Percentiles rank a stretch among this genome's conserved stretches.
These are phyloP conservation scores for Cheilosia pagana DNA, from an alignment of 2,888 invertebrate species.

Conservation along the genomic window DNA sequence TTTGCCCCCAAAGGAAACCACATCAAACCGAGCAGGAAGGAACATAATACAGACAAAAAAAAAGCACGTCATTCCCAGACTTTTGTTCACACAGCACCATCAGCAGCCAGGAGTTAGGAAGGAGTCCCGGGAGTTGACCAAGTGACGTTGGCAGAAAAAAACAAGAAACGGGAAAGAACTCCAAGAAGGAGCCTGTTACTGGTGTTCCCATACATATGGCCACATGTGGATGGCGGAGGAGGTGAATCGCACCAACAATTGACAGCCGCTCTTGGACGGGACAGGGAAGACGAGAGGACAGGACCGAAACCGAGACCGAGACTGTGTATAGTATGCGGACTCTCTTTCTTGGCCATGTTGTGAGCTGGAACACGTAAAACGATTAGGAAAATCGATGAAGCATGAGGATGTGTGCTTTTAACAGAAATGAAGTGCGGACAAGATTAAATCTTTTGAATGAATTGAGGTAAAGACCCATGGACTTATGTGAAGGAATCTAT, in stretches of 20 bases:
- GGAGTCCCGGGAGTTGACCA: conserved; percentile 55
- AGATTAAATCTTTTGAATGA: conserved; percentile 77
- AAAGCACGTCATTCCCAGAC: conserved; percentile 51
- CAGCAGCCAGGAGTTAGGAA: conserved; percentile 25
- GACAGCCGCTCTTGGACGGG: conserved; percentile 70
- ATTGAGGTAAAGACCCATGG: conserved; percentile 75
- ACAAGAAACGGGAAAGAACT: conserved; percentile 44
- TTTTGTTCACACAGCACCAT: conserved; percentile 37
- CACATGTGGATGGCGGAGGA: conserved; percentile 51
- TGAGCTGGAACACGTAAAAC: conserved; percentile 75
- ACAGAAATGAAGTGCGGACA: conserved; percentile 79
- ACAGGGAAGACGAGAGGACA: conserved; percentile 45
- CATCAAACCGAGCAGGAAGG: conserved; percentile 59
- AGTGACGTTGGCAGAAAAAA: conserved; percentile 49
- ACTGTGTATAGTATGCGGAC: conserved; percentile 10
- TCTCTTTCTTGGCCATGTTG: conserved; percentile 34
- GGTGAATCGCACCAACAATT: conserved; percentile 57
- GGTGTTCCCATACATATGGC: conserved; percentile 47
- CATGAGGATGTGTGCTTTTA: conserved; percentile 75
- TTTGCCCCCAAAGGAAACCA: conserved; percentile 43
- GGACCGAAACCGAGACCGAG: conserved; percentile 25
- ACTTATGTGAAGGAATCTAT: conserved; percentile 72
- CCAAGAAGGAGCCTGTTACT: conserved; percentile 55
- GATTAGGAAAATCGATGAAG: conserved; percentile 75
- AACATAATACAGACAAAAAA: conserved; percentile 3